Conservation (phyloP, 2,113 vertebrate genomes). For the Pachyramphus minor region DNA sequence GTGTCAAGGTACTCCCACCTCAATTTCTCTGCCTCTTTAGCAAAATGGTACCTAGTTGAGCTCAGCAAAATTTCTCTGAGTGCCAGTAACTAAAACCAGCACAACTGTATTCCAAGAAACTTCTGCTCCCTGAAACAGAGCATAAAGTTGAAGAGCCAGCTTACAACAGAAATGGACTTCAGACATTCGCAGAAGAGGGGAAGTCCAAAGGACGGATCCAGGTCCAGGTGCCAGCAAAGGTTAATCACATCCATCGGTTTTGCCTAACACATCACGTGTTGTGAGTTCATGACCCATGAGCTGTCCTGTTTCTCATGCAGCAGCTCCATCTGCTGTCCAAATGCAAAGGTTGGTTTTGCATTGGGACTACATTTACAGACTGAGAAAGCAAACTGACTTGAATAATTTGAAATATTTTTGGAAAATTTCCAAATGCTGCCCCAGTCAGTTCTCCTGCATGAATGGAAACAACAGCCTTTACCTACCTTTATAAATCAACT, state of each 20-base stretch:
- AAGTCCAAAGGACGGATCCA: background rate
- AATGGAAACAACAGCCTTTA: background rate
- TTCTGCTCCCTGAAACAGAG: background rate
- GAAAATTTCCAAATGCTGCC: background rate
- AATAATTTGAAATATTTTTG: background rate
- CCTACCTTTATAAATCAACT: background rate
- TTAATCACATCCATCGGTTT: background rate
- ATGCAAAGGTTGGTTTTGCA: background rate
- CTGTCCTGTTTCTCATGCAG: background rate
- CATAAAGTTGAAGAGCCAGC: background rate
- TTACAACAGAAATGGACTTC: background rate
- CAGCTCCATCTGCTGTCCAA: slow-evolving; percentile 52
- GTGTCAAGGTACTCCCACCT: background rate
- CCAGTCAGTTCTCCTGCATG: background rate
- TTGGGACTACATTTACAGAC: background rate
- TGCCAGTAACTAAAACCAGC: background rate
- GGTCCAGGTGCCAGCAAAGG: background rate
- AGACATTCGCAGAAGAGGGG: background rate
- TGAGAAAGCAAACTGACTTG: background rate
- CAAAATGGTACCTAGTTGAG: background rate
- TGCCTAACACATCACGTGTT: no score
- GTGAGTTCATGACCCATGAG: accelerated
- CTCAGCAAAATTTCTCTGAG: background rate
- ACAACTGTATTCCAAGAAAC: background rate
- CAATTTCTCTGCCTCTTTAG: background rate